Evolutionary conservation across 2,888 invertebrate species (phyloP), one percentile per base, ranked within the genome.

Genomic region (Flexamia atlantica): DNA sequence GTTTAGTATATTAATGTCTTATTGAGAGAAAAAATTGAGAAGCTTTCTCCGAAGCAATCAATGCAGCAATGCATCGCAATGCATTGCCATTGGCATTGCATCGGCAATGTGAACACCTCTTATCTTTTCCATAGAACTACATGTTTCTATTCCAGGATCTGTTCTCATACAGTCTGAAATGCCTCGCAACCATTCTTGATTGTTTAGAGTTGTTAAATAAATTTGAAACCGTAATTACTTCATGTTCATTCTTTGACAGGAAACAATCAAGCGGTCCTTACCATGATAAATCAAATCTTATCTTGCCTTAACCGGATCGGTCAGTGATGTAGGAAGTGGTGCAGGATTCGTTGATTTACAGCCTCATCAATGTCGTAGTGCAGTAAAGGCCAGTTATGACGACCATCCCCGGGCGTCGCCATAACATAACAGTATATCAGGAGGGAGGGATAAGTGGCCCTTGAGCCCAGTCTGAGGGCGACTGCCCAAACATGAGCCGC

Each of bases 301-400:
- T 30, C 28, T 57, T 23, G 23, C 23, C 23, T 57, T 46, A 36
- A 46, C 10, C n/a, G 17, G 17, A 46, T 46, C 17, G 12, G 5
- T 57, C 23, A 23, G 30, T 3, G 7, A 28, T 3, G 14, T 1
- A 20, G 64, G 64, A 64, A 64, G 64, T 64, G 25, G 64, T 23
- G 64, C 28, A 57, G 28, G 64, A 28, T 64, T 64, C 25, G 64
- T 64, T 64, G 64, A 64, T 64, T 64, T 64, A 64, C 7, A 2
- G 64, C 14, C n/a, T 14, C 64, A 28, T 64, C 64, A 25, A 30
- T 64, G 12, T 28, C 46, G 57, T 12, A 23, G 50, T 50, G 50
- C 12, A 50, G 50, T 36, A 36, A 36, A 36, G 53, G 53, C 20
- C 53, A 1, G 20, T 4, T 64, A 3, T 28, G 28, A 28, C 7